A percentile compares a stretch with the other conserved stretches of the same genome.
Evolutionary conservation across 2,888 invertebrate species (phyloP).

Genomic region (Drosophila meridionalis): DNA sequence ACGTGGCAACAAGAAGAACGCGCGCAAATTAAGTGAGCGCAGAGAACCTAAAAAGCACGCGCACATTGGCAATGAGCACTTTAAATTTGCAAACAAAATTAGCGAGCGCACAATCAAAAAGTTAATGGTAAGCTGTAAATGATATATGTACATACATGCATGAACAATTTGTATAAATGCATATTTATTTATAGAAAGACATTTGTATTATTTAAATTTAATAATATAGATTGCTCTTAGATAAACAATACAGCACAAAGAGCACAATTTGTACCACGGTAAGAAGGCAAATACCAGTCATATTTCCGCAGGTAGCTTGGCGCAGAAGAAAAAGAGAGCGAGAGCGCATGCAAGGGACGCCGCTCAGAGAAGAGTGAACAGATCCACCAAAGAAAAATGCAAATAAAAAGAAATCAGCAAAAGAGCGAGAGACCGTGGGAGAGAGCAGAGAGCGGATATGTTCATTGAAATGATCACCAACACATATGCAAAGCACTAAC

Average conservation of each 20-base stretch:
- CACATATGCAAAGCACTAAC: conserved; percentile 3
- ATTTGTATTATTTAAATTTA: neutral
- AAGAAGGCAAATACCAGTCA: conserved; percentile 7
- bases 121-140: neutral
- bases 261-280: conserved; percentile 31
- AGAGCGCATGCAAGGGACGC: conserved; percentile 12
- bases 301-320: conserved; percentile 16
- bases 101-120: neutral
- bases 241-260: neutral
- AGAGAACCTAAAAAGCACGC: conserved; percentile 33
- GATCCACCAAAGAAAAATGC: conserved; percentile 17
- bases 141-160: neutral
- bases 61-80: conserved; percentile 38
- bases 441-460: conserved; percentile 30
- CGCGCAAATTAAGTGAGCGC: conserved; percentile 44
- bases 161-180: neutral
- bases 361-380: conserved; percentile 17
- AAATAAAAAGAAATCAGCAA: conserved; percentile 11
- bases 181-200: neutral
- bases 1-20: conserved; percentile 43
- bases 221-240: neutral
- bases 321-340: conserved; percentile 9
- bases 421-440: neutral
- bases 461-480: conserved; percentile 36
- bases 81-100: neutral